Evolutionary conservation across 2,113 vertebrate species (phyloP), one percentile per base, ranked within the genome.

Genomic region (Cololabis saira): DNA sequence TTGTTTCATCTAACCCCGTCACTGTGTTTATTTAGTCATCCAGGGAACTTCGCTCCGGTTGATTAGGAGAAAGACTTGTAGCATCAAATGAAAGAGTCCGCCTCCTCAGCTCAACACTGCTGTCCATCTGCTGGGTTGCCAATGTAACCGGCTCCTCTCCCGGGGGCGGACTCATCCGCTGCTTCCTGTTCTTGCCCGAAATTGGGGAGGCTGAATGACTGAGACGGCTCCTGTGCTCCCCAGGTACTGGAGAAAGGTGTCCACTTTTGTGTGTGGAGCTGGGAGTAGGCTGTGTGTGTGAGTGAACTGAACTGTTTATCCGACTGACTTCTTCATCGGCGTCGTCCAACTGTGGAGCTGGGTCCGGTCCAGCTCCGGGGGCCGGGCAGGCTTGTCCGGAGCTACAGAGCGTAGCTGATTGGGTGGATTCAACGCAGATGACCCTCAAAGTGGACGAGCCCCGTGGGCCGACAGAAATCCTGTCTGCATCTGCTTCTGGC

Each of bases 61-160:
- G 93, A 84, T 95, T 94, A 0, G 94, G 94, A 64, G 94, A 91
- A 67, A 94, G 93, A 91, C 76, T 94, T 51, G 45, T 72, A 33
- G 95, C 93, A 60, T 98, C 97, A 16, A 95, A 96, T 0, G 97
- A 98, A 0, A 95, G 94, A 40, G 96, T 97, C 79, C 96, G 84
- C 62, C 96, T 92, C 55, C 96, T 83, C 82, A 99, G 89, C 21
- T 92, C 91, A 53, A 91, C 90, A 74, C 92, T 86, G 76, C 92
- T 93, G 85, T 95, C 95, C 0, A 33, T 80, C n/a, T 74, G 53
- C 70, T 84, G 92, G 0, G 94, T 70, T 0, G 92, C 62, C 16
- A 67, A 73, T 43, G 88, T 58, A 5, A 87, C 61, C 0, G 78
- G 41, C 5, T 96, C 94, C 0, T 94, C 91, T 72, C 95, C 95